Evolutionary conservation across 2,888 invertebrate genomes (phyloP).

Genomic region (Spisula subtruncata): DNA sequence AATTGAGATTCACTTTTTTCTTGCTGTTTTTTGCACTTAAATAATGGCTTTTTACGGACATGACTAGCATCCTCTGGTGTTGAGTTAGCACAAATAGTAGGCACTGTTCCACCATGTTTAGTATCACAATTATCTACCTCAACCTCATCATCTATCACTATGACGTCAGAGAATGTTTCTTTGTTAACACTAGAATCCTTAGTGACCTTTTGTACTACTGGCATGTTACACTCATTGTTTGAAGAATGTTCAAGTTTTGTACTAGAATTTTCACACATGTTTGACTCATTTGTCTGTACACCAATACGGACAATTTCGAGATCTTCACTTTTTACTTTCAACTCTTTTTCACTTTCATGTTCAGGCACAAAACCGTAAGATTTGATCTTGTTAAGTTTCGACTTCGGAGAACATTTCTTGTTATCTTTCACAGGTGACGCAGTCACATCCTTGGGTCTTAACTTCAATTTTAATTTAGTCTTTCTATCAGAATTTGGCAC

Average conservation of each 20-base stretch:
- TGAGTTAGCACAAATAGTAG: neutral
- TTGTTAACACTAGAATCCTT: neutral
- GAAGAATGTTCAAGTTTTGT: neutral
- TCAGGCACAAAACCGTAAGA: constrained; percentile 27
- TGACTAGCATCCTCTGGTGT: constrained; percentile 21
- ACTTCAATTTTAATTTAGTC: constrained; percentile 58
- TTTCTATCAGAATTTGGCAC: constrained; percentile 16
- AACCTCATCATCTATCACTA: constrained; percentile 34
- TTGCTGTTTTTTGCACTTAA: constrained; percentile 43
- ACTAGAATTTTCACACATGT: neutral
- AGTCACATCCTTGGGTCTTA: constrained; percentile 32
- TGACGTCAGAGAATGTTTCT: neutral
- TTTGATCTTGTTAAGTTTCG: neutral
- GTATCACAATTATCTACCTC: neutral
- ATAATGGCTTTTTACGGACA: constrained; percentile 46
- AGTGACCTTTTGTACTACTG: neutral
- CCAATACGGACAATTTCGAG: neutral
- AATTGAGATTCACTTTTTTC: constrained; percentile 5
- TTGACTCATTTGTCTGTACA: neutral
- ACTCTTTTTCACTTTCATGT: neutral
- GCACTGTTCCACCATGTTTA: neutral
- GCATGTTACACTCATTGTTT: constrained; percentile 4
- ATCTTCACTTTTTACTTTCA: neutral
- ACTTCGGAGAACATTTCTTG: neutral
- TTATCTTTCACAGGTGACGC: constrained; percentile 18